Evolutionary conservation across 2,797 vertebrate genomes (phyloP).

Genomic region (Cygnus olor): DNA sequence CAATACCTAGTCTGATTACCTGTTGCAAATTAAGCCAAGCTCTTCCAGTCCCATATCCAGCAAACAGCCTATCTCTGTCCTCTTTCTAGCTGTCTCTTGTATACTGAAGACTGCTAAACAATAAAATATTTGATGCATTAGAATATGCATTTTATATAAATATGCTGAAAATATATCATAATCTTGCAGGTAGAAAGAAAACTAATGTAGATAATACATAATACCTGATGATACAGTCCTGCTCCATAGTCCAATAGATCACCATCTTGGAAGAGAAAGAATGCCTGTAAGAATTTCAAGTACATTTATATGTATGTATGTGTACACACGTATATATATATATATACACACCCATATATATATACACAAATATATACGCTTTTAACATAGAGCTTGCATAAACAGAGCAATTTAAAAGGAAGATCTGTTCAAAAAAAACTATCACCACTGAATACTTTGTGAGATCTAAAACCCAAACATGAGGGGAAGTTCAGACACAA

Average conservation of each 20-base stretch:
- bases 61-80: neutral
- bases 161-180: neutral
- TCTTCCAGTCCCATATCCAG: neutral
- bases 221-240: neutral
- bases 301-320: neutral
- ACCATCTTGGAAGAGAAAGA: neutral
- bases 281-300: neutral
- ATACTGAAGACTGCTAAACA: neutral
- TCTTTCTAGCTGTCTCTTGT: neutral
- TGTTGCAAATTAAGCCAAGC: neutral
- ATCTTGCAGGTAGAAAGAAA: neutral
- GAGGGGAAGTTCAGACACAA: neutral
- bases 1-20: neutral
- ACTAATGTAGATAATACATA: neutral
- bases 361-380: neutral
- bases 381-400: neutral
- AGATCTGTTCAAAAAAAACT: neutral
- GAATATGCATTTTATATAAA: neutral
- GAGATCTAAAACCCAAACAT: neutral
- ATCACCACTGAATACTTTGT: neutral
- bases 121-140: neutral
- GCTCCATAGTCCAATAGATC: neutral
- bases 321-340: no score
- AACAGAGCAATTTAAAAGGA: neutral
- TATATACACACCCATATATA: no score